Evolutionary conservation across 2,113 vertebrate genomes (phyloP).

Genomic region (Cyprinodon brontotheroides): DNA sequence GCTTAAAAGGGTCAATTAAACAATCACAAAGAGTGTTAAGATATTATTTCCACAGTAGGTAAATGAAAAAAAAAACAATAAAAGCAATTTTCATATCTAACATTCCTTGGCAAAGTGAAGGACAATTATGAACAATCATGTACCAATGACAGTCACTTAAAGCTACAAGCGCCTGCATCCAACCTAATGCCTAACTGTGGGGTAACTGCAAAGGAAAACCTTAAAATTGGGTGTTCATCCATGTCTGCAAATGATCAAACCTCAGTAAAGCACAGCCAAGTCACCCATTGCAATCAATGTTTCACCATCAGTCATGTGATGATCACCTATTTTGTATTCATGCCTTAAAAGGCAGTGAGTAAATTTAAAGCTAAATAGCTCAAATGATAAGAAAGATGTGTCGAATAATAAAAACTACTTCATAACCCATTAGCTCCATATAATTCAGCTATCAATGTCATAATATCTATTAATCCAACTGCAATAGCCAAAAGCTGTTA

Average conservation of each 20-base stretch:
- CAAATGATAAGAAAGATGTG: not conserved
- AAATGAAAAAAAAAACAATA: too few relatives aligned
- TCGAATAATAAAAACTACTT: not conserved
- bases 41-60: too few relatives aligned
- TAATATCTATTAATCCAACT: not conserved
- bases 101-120: too few relatives aligned
- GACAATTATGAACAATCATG: too few relatives aligned
- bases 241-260: conserved; percentile 12
- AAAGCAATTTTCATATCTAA: too few relatives aligned
- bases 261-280: not conserved
- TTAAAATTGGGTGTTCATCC: conserved; percentile 1
- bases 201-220: not conserved
- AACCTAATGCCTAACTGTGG: not conserved
- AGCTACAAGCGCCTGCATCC: too few relatives aligned
- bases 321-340: conserved; percentile 1
- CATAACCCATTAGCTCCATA: not conserved
- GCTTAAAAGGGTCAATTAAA: too few relatives aligned
- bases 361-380: not conserved
- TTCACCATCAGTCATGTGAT: not conserved
- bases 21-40: too few relatives aligned
- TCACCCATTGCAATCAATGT: not conserved
- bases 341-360: conserved; percentile 4
- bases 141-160: too few relatives aligned
- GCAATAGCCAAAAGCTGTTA: not conserved
- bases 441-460: not conserved